Evolutionary conservation across 2,113 vertebrate species (phyloP).

Genomic region (Acanthisitta chloris): DNA sequence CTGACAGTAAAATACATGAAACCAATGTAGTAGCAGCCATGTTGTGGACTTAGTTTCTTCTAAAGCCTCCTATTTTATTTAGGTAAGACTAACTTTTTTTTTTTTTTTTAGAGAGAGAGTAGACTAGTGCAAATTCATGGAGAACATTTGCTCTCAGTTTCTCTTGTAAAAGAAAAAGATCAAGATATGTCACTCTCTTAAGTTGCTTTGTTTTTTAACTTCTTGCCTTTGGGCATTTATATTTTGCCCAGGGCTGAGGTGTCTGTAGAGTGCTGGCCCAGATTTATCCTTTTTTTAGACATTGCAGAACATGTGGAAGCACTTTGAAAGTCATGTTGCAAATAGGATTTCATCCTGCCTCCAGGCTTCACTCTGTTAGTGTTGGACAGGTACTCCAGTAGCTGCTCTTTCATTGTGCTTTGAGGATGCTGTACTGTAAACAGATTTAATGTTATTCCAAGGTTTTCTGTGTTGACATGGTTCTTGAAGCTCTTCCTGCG

Average conservation of each 20-base stretch:
- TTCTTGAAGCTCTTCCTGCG: neutral
- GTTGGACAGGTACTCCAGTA: neutral
- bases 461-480: neutral
- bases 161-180: neutral
- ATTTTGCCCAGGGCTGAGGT: neutral
- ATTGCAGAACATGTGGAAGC: neutral
- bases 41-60: neutral
- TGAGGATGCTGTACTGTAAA: neutral
- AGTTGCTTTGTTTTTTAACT: neutral
- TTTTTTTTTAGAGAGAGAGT: neutral
- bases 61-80: neutral
- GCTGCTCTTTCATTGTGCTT: neutral
- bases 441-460: neutral
- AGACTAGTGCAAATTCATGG: neutral
- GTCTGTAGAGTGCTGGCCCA: neutral
- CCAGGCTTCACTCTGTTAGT: neutral
- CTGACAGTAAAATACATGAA: neutral
- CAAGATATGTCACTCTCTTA: neutral
- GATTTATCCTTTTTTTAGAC: neutral
- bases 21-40: neutral
- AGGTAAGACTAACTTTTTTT: neutral
- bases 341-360: neutral
- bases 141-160: rapidly evolving
- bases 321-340: neutral
- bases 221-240: neutral